phyloP scores from a whole-genome alignment of 1,140 invertebrate genomes.

The Drosophila nigromelanica region DNA sequence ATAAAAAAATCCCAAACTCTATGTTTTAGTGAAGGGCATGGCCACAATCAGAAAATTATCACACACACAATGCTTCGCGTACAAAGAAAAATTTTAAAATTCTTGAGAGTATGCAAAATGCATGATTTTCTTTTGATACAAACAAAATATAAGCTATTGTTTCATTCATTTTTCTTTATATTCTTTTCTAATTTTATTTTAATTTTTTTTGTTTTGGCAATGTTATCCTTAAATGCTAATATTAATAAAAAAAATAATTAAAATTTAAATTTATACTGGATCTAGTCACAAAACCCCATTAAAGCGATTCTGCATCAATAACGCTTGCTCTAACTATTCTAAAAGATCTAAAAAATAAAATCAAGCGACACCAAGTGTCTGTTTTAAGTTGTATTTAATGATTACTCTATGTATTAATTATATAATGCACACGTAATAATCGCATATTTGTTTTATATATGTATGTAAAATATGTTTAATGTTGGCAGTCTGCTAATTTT shows the following conservation, averaged over 20 bases:
- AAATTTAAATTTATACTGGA: neutral
- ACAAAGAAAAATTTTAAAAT: slow-evolving; percentile 2
- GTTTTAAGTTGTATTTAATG: no score
- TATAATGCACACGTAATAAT: no score
- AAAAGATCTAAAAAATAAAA: no score
- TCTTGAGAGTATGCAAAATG: neutral
- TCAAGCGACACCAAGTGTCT: no score
- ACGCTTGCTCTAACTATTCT: no score
- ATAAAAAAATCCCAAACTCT: neutral
- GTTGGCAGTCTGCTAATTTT: neutral
- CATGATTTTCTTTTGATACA: slow-evolving; percentile 10
- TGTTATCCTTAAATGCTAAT: slow-evolving; percentile 1
- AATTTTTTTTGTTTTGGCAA: neutral
- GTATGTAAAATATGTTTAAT: no score
- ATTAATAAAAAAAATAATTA: slow-evolving; percentile 3
- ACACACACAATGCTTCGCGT: neutral
- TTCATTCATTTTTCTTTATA: neutral
- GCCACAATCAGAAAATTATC: neutral
- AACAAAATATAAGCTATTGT: slow-evolving; percentile 1
- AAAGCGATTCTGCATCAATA: no score
- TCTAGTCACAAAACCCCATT: no score
- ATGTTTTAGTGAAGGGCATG: slow-evolving; percentile 14
- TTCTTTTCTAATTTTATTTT: neutral
- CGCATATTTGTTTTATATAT: no score
- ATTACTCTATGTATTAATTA: no score